Conservation (phyloP, 2,888 invertebrate species). For the Lithophane leautieri region DNA sequence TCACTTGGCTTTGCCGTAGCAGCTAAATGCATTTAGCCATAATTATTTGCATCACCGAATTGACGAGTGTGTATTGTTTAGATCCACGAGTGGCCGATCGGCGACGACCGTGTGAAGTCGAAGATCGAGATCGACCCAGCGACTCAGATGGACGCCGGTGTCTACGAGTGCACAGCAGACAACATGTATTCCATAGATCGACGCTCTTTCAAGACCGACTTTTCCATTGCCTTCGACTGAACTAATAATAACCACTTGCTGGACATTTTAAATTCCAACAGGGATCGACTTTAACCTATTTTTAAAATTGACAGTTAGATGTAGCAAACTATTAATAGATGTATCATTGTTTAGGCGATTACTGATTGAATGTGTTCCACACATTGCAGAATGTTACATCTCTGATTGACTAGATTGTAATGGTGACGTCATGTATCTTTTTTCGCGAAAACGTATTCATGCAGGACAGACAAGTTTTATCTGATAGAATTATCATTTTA, state of each 20-base stretch:
- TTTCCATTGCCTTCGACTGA: constrained; percentile 96
- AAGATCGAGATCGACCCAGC: constrained; percentile 98
- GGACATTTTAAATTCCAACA: constrained; percentile 53
- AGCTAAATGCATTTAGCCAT: not conserved
- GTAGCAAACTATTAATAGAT: constrained; percentile 20
- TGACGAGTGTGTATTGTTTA: constrained; percentile 73
- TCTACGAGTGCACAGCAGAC: constrained; percentile 98
- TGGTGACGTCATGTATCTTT: not conserved
- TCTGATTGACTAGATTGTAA: constrained; percentile 20
- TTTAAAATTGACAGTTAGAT: constrained; percentile 4
- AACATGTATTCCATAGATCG: constrained; percentile 98
- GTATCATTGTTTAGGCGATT: not conserved
- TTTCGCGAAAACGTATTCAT: not conserved
- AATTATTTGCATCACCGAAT: not conserved
- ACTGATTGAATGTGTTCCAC: not conserved
- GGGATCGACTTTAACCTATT: constrained; percentile 5
- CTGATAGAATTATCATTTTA: constrained; percentile 8
- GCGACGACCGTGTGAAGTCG: constrained; percentile 95
- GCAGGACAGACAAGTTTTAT: constrained; percentile 10
- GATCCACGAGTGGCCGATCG: constrained; percentile 97
- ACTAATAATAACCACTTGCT: constrained; percentile 5
- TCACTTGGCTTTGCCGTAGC: not conserved
- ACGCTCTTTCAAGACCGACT: constrained; percentile 97
- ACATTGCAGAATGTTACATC: constrained; percentile 1
- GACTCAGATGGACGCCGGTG: constrained; percentile 98